These are phyloP conservation scores for Parauchenoglanis punctatus DNA, from an alignment of 2,797 vertebrate species.

Conservation along the genomic window DNA sequence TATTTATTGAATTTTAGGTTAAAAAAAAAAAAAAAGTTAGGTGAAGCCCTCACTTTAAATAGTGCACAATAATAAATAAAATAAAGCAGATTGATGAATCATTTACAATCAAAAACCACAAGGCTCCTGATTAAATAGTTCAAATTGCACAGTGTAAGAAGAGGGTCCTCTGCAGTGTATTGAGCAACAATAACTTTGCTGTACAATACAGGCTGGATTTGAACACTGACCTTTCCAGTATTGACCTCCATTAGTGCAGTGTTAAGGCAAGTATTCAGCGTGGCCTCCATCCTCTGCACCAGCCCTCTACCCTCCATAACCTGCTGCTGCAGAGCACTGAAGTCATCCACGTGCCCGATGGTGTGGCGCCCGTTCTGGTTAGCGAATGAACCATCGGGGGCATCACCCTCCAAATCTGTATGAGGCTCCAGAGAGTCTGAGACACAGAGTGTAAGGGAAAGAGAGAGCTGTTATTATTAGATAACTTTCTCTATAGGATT, in stretches of 20 bases:
- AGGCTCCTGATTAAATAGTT: neutral
- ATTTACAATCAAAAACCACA: neutral
- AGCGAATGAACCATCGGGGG: constrained; percentile 72
- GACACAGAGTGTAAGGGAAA: neutral
- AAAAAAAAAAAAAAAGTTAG: neutral
- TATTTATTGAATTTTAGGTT: neutral
- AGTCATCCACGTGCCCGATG: constrained; percentile 84
- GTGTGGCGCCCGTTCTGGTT: constrained; percentile 81
- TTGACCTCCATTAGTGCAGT: constrained; percentile 65
- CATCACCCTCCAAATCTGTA: constrained; percentile 77
- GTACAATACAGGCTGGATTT: neutral
- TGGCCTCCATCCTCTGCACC: constrained; percentile 78
- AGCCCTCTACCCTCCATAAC: constrained; percentile 82
- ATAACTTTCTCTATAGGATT: neutral
- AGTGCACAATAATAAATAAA: neutral
- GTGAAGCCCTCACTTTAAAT: neutral
- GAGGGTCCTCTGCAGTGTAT: neutral
- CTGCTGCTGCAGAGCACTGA: constrained; percentile 84
- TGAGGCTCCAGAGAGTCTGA: constrained; percentile 74
- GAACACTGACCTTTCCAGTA: constrained; percentile 75
- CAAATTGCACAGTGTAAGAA: neutral
- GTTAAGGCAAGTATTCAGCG: constrained; percentile 67
- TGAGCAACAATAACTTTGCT: neutral
- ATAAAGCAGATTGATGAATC: neutral
- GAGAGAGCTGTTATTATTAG: neutral